Evolutionary conservation across 2,888 invertebrate species (phyloP), one percentile per base, ranked within the genome.

Genomic region (Hyposoter didymator): DNA sequence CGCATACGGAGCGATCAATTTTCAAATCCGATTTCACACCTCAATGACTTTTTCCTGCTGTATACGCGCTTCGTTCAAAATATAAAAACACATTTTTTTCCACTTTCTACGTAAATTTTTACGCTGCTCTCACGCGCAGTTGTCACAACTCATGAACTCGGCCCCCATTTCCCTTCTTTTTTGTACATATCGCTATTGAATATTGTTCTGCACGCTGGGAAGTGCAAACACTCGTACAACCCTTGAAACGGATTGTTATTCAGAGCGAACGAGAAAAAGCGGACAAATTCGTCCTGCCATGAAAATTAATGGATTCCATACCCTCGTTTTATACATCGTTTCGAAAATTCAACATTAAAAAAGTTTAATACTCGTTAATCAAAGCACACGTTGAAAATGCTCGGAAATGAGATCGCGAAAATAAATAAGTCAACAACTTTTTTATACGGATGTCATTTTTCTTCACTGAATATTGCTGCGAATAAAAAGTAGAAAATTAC

Each of bases 381-480:
- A 59, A 28, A 28, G 28, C 28, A 14, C 12, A 59, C 5, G 59
- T 14, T 14, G 10, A 5, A 59, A 55, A 55, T 28, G 55, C 22
- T 22, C 10, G 12, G 4, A 55, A 59, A 14, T 14, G 59, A 59
- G 14, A 28, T 12, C 28, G 6, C 28, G 59, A 28, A 28, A 28
- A 59, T 12, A 28, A 17, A 28, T 28, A 14, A 14, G 22, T 28
- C 28, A 28, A 59, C 28, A 59, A 59, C 14, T 28, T 59, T 59
- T 59, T 28, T 14, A 1, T 43, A 0, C 12, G 14, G 14, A 62
- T 7, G 8, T n/a, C 4, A 45, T 45, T 45, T 45, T 19, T 28
- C 17, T 59, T 32, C 47, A 59, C 62, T 64, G 52, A 76, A 55
- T 64, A 70, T 64, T n/a, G 64, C 59, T 59, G 28, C 35, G 74